phyloP scores from a whole-genome alignment of 2,113 vertebrate genomes.

The Pteruthius melanotis region DNA sequence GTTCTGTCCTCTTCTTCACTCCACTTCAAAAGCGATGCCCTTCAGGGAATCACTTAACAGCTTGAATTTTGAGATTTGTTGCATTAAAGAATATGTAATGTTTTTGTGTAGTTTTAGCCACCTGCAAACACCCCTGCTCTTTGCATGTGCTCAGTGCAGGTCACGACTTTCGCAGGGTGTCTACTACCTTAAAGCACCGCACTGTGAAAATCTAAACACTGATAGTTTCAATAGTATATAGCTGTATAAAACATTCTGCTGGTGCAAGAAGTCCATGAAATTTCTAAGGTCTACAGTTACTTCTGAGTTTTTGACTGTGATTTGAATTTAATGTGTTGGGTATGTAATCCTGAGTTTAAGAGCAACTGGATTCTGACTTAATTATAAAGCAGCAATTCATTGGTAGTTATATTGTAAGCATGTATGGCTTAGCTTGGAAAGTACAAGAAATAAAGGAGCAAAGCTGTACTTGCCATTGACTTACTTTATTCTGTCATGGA shows the following conservation, averaged over 20 bases:
- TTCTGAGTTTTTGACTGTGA: neutral
- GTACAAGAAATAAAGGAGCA: neutral
- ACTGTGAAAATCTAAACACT: neutral
- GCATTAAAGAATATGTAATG: neutral
- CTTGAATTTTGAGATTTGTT: neutral
- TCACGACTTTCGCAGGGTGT: neutral
- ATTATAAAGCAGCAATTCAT: neutral
- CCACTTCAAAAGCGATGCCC: neutral
- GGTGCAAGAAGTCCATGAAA: neutral
- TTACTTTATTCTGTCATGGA: constrained; percentile 67
- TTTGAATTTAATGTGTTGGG: neutral
- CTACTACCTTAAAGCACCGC: neutral
- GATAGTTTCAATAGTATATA: too few species aligned
- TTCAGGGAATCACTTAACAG: neutral
- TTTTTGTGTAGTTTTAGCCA: neutral
- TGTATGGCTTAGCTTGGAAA: neutral
- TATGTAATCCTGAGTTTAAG: neutral
- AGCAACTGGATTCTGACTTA: neutral
- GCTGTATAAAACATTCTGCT: neutral
- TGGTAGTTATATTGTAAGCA: fast-evolving
- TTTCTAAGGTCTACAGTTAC: neutral
- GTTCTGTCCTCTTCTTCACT: neutral
- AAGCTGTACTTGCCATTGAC: constrained; percentile 6
- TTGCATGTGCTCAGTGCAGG: neutral
- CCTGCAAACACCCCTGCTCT: neutral